Base-by-base conservation (phyloP, 2,113 vertebrate species). In the Mesoclemmys tuberculata region DNA sequence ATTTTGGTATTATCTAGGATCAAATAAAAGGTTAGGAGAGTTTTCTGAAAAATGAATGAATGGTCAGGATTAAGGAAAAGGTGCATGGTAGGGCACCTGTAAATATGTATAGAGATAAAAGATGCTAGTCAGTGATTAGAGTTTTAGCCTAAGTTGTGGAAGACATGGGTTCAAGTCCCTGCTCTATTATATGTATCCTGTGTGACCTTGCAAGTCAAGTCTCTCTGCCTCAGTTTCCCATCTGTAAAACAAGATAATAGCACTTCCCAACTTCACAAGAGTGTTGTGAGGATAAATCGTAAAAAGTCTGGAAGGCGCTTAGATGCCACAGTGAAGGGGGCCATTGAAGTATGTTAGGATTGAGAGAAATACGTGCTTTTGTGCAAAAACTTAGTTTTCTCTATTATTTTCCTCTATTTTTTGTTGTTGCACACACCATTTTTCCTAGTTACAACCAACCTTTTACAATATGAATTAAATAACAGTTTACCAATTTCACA, bases 1-100 rank as follows among this genome's bases (percentile, higher is more conserved):
- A 97, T 94, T 94, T 85, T 92, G n/a, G 52, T 71, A 49, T 89
- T 93, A 80, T 51, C 80, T 29, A 91, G 94, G 79, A 81, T 97
- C 94, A 91, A 80, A 91, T 31, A 68, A 94, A 80, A 88, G 84
- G 61, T 74, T 49, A 10, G 51, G 64, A 52, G 79, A 49, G 84
- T 31, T 41, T 91, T 83, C 41, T 44, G 77, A 90, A 52, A 91
- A 85, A 90, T 35, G 46, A 92, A 89, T 10, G 27, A 52, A 55
- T 81, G 77, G 52, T 75, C 54, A 79, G 78, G 31, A 74, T 82
- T 84, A 82, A 64, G 51, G 91, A 51, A n/a, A 88, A 41, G 29
- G 52, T 2, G 6, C 1, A 1, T 74, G 85, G 38, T 77, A 92
- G 90, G 84, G 61, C 85, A n/a, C 13, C 64, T 4, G 24, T 38